Base-by-base conservation (phyloP, 2,113 vertebrate genomes). In the Mirza zaza region DNA sequence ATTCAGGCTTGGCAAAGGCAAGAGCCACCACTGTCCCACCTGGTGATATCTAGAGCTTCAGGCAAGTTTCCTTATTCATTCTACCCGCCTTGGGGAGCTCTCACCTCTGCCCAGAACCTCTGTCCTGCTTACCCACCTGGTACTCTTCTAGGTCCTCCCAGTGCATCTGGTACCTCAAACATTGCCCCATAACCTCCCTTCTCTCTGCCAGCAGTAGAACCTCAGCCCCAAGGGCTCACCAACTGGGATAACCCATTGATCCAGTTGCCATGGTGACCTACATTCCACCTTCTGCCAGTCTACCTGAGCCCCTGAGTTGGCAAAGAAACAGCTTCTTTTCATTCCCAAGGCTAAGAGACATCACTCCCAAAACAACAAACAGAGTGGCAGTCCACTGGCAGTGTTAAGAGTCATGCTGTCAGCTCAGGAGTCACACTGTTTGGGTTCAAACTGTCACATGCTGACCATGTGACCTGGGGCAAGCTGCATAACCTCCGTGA, bases 81-180 rank as follows among this genome's bases (percentile, higher is more conserved):
- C 70, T 13, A 11, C 39, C 65, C 45, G 15, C 68, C 14, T 61
- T 3, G 1, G 83, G 83, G 81, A 68, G 34, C 6, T 12, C 76
- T 70, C 57, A 6, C 1, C 85, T 71, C 70, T 85, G 76, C 55
- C 70, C 70, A 29, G 73, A 61, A 57, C 55, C 59, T 48, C 79
- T 48, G 10, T 36, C 73, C 67, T 25, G 3, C 4, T 17, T 45
- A 57, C 95, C 59, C 39, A 98, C 98, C 98, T 98, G 97, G 80
- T 98, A 98, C 80, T 98, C 98, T 18, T 98, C 98, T 76, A 98
- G 71, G 59, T 98, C 98, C 55, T 97, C 97, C 90, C 96, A 97
- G 39, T 75, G 79, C 83, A 98, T 96, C 90, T 97, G 96, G 50
- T 97, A 92, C 71, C 97, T 96, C 80, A 97, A 25, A 48, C 98